Conservation (phyloP, 2,797 vertebrate species). For the Sebastes matsubarae region DNA sequence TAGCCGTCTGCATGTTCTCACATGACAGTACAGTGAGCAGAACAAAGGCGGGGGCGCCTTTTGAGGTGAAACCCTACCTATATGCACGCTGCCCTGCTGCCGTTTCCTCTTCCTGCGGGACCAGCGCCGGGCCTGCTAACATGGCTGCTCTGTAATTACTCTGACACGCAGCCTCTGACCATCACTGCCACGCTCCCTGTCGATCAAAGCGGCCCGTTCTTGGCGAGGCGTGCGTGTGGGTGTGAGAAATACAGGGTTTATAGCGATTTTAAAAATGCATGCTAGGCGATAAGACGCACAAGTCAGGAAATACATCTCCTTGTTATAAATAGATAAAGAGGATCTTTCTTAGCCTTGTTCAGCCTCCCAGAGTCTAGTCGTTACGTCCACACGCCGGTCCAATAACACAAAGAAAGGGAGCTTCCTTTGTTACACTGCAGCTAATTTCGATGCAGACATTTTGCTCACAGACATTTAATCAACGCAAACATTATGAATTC, state of each 20-base stretch:
- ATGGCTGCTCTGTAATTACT: constrained; percentile 79
- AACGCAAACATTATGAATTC: constrained; percentile 12
- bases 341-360: constrained; percentile 52
- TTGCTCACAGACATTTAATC: constrained; percentile 15
- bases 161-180: constrained; percentile 59
- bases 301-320: constrained; percentile 68
- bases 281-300: constrained; percentile 56
- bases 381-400: constrained; percentile 30
- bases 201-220: constrained; percentile 65
- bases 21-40: constrained; percentile 47
- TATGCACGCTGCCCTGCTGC: not conserved
- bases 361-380: constrained; percentile 45
- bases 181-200: constrained; percentile 57
- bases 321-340: constrained; percentile 77
- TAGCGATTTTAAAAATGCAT: constrained; percentile 77
- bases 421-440: constrained; percentile 5
- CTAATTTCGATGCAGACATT: constrained; percentile 8
- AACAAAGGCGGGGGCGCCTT: constrained; percentile 40
- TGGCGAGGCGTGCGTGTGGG: constrained; percentile 55
- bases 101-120: constrained; percentile 51
- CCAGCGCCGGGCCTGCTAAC: constrained; percentile 35
- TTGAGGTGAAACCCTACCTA: constrained; percentile 68
- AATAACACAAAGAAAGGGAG: constrained; percentile 23
- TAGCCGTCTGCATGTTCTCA: constrained; percentile 58
- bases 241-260: constrained; percentile 70